Evolutionary conservation across 2,113 vertebrate species (phyloP), one percentile per base, ranked within the genome.

Genomic region (Alethe castanea): DNA sequence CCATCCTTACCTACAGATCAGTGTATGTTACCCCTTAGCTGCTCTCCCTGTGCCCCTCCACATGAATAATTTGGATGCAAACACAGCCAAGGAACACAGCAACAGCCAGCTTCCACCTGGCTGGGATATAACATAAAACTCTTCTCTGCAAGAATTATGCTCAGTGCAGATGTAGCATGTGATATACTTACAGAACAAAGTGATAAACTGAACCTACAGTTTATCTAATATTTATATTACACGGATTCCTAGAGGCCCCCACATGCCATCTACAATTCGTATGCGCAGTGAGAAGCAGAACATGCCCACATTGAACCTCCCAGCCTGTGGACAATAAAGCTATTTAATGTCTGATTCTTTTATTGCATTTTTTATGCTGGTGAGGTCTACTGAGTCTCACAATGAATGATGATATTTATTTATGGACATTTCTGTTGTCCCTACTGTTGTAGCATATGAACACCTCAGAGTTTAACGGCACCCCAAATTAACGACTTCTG

Each of bases 151-250:
- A 88, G 71, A 92, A 61, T 53, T 76, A 81, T 8, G 8, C 78
- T 87, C 84, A 35, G 35, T 44, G 31, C 81, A 87, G 81, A 67
- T 31, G 61, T 26, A 85, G 50, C 45, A n/a, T 52, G 54, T 54
- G 81, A 94, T 80, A 88, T 19, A 77, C 47, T 80, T 36, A 86
- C 47, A 80, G 85, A 90, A 59, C n/a, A 35, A 90, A 85, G 59
- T 56, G 60, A 82, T 50, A 92, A 94, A 92, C 19, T 25, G 77
- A 84, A 79, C 28, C 65, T 47, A 53, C 23, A 62, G 33, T 85
- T 95, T 76, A 91, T 91, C 71, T 67, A 92, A 88, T 93, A 94
- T 96, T 96, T 94, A 86, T 96, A 90, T 74, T 60, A 78, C 90
- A 57, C 2, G 22, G 66, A 54, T 90, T 93, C 67, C 74, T 93